These are phyloP conservation scores for Melipona beecheii DNA, from an alignment of 2,888 invertebrate genomes.

Conservation along the genomic window DNA sequence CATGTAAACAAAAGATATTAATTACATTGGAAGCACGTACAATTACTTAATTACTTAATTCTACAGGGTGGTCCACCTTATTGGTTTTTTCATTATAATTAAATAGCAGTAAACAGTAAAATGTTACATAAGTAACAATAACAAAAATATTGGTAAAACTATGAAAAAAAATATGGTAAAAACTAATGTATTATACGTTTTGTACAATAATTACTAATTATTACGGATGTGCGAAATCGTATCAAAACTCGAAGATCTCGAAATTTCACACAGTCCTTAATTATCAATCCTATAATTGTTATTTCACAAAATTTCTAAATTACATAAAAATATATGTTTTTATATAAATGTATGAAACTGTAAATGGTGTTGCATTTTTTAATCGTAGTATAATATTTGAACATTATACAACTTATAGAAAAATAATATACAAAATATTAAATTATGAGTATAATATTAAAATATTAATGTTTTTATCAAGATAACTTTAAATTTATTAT, in stretches of 20 bases:
- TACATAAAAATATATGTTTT: not conserved
- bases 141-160: not conserved
- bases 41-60: constrained; percentile 36
- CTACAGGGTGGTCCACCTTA: constrained; percentile 55
- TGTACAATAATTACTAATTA: not conserved
- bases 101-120: constrained; percentile 1
- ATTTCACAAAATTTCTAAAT: not conserved
- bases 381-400: constrained; percentile 18
- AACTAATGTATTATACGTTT: not conserved
- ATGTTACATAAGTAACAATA: constrained; percentile 13
- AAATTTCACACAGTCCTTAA: not conserved
- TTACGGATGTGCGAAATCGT: not conserved
- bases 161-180: not conserved
- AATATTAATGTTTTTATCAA: not conserved
- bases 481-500: not conserved
- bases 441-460: constrained; percentile 16
- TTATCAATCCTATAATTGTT: not conserved
- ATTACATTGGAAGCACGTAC: constrained; percentile 4
- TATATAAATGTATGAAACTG: constrained; percentile 25
- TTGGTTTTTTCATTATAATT: not conserved
- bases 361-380: constrained; percentile 37
- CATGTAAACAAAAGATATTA: constrained; percentile 29
- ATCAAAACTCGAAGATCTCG: not conserved
- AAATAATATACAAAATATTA: constrained; percentile 15
- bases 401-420: not conserved